Evolutionary conservation across 1,140 invertebrate species (phyloP).

Genomic region (Asbolus verrucosus): DNA sequence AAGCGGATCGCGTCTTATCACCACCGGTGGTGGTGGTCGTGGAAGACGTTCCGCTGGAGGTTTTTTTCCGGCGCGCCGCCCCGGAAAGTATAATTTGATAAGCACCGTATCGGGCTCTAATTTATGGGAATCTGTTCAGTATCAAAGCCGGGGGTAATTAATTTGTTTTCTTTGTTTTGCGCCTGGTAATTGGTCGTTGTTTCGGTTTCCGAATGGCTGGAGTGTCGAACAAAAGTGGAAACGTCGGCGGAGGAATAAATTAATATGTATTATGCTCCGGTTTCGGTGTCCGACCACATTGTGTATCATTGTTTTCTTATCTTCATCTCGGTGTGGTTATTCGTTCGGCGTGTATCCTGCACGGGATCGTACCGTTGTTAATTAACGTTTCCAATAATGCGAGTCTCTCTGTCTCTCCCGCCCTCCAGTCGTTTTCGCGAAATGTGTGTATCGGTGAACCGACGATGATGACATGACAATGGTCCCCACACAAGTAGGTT

Average conservation of each 20-base stretch:
- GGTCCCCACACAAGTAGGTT: constrained; percentile 15
- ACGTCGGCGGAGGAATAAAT: neutral
- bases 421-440: neutral
- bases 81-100: no score
- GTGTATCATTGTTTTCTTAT: constrained; percentile 40
- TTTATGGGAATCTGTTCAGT: no score
- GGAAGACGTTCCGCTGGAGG: no score
- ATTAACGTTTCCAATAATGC: constrained; percentile 40
- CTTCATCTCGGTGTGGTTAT: constrained; percentile 27
- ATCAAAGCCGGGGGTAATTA: neutral
- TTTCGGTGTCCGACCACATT: constrained; percentile 27
- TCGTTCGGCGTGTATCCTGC: constrained; percentile 23
- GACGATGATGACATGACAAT: constrained; percentile 24
- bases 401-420: neutral
- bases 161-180: constrained; percentile 11
- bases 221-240: constrained; percentile 12
- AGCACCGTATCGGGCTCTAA: no score
- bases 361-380: constrained; percentile 35
- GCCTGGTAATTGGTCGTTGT: neutral
- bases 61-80: no score
- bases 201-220: constrained; percentile 9
- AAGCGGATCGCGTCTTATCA: no score
- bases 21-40: no score
- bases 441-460: neutral
- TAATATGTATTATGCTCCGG: constrained; percentile 20